These are phyloP conservation scores for Nomada flava DNA, from an alignment of 2,888 invertebrate species.

Conservation along the genomic window DNA sequence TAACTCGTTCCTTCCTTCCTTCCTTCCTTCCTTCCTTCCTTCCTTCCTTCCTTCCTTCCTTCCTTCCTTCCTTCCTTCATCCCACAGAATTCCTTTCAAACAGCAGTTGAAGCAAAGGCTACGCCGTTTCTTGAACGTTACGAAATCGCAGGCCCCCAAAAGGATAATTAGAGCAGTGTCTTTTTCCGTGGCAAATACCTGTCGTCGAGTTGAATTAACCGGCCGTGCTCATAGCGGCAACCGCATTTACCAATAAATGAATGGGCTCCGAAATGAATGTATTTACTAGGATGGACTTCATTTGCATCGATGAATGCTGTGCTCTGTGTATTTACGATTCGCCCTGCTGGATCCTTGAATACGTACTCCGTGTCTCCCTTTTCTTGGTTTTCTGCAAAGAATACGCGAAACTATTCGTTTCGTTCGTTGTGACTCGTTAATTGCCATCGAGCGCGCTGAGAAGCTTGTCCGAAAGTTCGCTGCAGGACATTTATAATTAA, in stretches of 20 bases:
- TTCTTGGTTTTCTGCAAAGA: neutral
- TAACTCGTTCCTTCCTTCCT: neutral
- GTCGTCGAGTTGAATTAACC: constrained; percentile 49
- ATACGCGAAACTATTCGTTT: neutral
- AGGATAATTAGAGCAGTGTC: constrained; percentile 65
- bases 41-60: constrained; percentile 8
- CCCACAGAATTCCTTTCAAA: neutral
- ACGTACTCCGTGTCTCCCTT: neutral
- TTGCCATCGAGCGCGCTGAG: neutral
- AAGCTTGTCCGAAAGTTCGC: neutral
- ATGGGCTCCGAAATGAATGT: constrained; percentile 37
- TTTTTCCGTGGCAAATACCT: constrained; percentile 53
- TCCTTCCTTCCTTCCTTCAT: constrained; percentile 1
- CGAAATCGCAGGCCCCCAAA: constrained; percentile 60
- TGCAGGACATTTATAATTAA: neutral
- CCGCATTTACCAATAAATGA: constrained; percentile 49
- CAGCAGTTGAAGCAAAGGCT: constrained; percentile 24
- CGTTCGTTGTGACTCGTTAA: neutral
- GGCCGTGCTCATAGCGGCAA: neutral
- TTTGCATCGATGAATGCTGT: constrained; percentile 28
- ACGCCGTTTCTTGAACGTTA: constrained; percentile 31
- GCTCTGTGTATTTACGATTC: constrained; percentile 19
- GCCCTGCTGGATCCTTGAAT: neutral
- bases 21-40: neutral
- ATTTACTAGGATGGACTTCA: neutral